Conservation (phyloP, 2,113 vertebrate species). For the Nycticorax nycticorax region DNA sequence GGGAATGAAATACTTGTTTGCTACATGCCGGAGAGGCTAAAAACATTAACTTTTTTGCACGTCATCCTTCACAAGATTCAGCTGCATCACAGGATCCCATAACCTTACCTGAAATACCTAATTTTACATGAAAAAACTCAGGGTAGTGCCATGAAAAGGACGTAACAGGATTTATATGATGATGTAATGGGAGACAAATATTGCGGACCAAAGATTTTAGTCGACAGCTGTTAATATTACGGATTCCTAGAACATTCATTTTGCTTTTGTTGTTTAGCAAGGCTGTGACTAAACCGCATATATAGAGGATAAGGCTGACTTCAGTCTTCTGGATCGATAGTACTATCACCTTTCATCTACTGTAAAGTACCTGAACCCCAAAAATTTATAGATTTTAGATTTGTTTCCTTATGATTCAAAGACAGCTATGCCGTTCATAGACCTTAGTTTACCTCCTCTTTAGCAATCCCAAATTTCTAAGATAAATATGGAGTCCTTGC, state of each 20-base stretch:
- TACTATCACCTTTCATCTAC: background rate
- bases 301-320: background rate
- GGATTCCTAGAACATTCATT: background rate
- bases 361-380: background rate
- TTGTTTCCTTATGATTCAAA: background rate
- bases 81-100: background rate
- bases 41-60: background rate
- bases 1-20: background rate
- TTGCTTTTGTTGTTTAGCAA: background rate
- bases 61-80: background rate
- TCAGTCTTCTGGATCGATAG: background rate
- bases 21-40: background rate
- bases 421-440: background rate
- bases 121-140: background rate
- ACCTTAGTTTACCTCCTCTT: background rate
- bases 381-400: background rate
- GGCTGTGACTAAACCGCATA: background rate
- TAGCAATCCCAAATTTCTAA: background rate
- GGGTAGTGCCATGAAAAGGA: background rate
- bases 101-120: background rate
- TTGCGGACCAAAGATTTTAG: fast-evolving
- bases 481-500: background rate
- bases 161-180: background rate
- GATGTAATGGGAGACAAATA: background rate
- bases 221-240: background rate